Conservation (phyloP, 2,113 vertebrate genomes). For the Climacteris rufus region DNA sequence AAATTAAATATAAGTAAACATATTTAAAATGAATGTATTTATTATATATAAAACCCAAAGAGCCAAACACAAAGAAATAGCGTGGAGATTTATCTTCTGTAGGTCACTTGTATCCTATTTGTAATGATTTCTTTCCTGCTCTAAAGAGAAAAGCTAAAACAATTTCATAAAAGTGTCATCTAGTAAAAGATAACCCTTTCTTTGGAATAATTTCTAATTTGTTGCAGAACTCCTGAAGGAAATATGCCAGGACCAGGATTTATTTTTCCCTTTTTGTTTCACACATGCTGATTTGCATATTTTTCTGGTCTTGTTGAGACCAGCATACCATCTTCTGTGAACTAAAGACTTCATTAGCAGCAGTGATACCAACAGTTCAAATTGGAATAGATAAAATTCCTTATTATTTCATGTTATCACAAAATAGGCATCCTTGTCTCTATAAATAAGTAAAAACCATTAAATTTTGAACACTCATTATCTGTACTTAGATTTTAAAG, state of each 20-base stretch:
- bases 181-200: conserved; percentile 8
- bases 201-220: not conserved
- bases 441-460: not conserved
- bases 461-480: not conserved
- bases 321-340: not conserved
- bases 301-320: not conserved
- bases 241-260: not conserved
- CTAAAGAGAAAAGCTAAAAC: conserved; percentile 38
- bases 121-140: conserved; percentile 41
- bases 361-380: not conserved
- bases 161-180: not conserved
- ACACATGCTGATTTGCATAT: not conserved
- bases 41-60: conserved; percentile 36
- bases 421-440: not conserved
- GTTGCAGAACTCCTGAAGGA: not conserved
- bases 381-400: not conserved
- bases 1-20: conserved; percentile 62
- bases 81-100: conserved; percentile 45
- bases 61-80: conserved; percentile 50
- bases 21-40: conserved; percentile 53
- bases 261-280: not conserved
- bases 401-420: not conserved
- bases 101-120: conserved; percentile 47
- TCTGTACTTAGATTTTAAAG: not conserved
- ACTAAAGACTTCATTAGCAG: not conserved